Percentiles rank a stretch among this genome's conserved stretches.
Evolutionary conservation across 2,797 vertebrate genomes (phyloP).

Genomic region (Centroberyx gerrardi): DNA sequence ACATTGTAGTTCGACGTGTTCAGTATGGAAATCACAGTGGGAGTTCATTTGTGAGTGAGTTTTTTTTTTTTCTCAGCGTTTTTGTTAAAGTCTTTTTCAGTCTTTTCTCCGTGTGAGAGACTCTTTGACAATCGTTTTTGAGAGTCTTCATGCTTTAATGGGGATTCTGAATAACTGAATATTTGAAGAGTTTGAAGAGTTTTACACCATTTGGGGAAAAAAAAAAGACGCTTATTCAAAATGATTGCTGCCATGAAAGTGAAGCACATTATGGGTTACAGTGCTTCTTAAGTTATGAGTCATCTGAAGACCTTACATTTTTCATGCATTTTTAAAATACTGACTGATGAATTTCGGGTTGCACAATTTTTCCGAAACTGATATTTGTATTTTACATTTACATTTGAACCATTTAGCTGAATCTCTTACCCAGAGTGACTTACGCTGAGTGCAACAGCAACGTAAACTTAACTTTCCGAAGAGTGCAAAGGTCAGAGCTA

Average conservation of each 20-base stretch:
- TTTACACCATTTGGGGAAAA: not conserved
- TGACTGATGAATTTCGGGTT: not conserved
- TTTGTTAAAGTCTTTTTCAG: conserved; percentile 1
- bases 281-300: not conserved
- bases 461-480: not conserved
- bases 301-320: not conserved
- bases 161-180: not conserved
- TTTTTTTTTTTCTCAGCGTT: not conserved
- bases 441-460: not conserved
- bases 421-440: too few species aligned
- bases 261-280: not conserved
- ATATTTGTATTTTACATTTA: too few species aligned
- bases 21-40: conserved; percentile 41
- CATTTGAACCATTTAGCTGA: too few species aligned
- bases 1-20: conserved; percentile 11
- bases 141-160: not conserved
- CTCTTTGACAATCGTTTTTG: too few species aligned
- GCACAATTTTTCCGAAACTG: too few species aligned
- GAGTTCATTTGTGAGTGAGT: conserved; percentile 4
- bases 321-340: not conserved
- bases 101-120: not conserved
- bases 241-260: not conserved
- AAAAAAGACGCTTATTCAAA: not conserved
- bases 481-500: not conserved
- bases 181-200: not conserved